Conservation (phyloP, 2,113 vertebrate genomes). For the Picathartes gymnocephalus region DNA sequence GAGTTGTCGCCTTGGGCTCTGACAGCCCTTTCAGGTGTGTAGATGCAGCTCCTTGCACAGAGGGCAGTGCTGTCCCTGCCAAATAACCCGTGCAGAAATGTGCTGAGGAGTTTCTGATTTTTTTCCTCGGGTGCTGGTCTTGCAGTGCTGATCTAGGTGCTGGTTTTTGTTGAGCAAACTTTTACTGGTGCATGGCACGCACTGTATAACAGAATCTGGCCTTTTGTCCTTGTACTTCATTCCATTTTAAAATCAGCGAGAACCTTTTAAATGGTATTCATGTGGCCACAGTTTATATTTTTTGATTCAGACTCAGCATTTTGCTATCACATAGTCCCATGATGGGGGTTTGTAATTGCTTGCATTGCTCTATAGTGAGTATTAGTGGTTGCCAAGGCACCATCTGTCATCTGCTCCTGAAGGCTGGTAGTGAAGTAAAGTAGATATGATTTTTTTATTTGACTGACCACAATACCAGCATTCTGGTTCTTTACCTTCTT, state of each 20-base stretch:
- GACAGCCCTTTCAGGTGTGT: neutral
- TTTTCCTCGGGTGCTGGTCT: neutral
- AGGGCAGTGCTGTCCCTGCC: accelerated
- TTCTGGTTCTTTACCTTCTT: neutral
- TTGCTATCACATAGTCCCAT: neutral
- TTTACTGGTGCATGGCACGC: accelerated
- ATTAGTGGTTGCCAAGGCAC: neutral
- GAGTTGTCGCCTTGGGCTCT: neutral
- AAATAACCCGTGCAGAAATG: accelerated
- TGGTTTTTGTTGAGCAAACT: neutral
- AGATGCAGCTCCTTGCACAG: neutral
- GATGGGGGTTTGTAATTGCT: neutral
- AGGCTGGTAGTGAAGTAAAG: neutral
- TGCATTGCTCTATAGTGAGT: neutral
- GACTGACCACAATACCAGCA: accelerated
- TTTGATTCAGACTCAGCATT: neutral
- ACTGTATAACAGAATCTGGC: neutral
- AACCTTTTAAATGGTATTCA: neutral
- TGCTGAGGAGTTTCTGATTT: neutral
- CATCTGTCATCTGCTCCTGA: neutral
- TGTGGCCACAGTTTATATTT: neutral
- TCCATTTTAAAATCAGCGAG: neutral
- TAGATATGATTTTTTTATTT: neutral
- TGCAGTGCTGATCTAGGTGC: neutral
- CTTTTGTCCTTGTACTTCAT: neutral